Evolutionary conservation across 2,797 vertebrate species (phyloP).

Genomic region (Xerus rutilus): DNA sequence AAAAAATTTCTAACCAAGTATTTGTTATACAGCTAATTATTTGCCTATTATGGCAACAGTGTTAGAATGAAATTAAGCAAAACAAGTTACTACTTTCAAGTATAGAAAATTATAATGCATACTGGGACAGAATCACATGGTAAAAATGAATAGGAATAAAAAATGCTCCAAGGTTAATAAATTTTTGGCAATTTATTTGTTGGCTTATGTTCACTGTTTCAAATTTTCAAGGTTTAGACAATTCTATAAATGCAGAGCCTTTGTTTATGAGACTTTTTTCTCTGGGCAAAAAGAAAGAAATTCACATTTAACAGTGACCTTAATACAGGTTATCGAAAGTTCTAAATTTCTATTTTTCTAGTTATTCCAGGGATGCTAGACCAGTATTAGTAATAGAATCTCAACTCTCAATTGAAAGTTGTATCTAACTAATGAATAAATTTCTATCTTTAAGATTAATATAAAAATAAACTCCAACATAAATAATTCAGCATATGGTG

Average conservation of each 20-base stretch:
- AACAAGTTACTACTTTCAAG: background rate
- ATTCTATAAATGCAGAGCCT: background rate
- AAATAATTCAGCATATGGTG: background rate
- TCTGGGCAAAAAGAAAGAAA: background rate
- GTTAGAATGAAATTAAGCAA: background rate
- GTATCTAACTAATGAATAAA: background rate
- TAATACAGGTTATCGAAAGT: background rate
- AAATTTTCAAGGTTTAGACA: background rate
- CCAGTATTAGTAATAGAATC: background rate
- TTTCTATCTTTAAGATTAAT: background rate
- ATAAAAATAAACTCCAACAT: background rate
- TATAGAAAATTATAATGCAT: background rate
- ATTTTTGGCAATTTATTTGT: background rate
- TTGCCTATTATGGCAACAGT: background rate
- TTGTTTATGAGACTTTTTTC: background rate
- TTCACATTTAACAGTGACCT: background rate
- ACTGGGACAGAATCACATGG: background rate
- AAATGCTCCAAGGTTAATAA: background rate
- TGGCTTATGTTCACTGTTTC: background rate
- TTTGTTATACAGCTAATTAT: background rate
- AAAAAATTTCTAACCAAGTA: background rate
- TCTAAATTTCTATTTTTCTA: background rate
- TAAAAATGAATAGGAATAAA: background rate
- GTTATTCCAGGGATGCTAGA: background rate
- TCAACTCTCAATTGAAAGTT: background rate